Evolutionary conservation across 2,113 vertebrate species (phyloP), one percentile per base, ranked within the genome.

Genomic region (Varanus komodoensis): DNA sequence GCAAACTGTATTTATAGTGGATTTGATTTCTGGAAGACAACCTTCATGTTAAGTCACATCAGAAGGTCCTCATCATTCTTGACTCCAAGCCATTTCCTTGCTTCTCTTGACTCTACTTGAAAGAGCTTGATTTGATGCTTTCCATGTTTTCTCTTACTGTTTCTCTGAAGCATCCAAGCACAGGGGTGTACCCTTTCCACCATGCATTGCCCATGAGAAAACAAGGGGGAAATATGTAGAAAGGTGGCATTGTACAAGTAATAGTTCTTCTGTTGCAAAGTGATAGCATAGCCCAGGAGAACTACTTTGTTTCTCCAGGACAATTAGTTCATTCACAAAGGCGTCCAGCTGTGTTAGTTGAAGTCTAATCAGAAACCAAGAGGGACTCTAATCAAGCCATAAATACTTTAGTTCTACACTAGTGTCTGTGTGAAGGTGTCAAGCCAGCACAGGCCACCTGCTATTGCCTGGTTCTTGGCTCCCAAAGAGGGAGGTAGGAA

Each of bases 11-110:
- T 86, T 89, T 92, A 79, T 1, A 85, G 52, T 80, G 87, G 89
- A 93, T 88, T 92, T 97, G 93, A 92, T 90, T 94, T 93, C 78
- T 91, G 95, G 87, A 95, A 93, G 94, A 89, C 88, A 93, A 34
- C 89, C 87, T 86, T 88, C 73, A 64, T 94, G 91, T 94, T 93
- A 87, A 95, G 87, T 94, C 95, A 94, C 34, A 79, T 88, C 89
- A 93, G 67, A 84, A 57, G 12, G 12, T 61, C 68, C 32, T 77
- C 54, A 48, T 69, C 29, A 52, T 4, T 34, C 15, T 73, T 27
- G 14, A n/a, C 23, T 84, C 61, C 34, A 17, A 50, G 19, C 27
- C 12, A 50, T n/a, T 69, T 69, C 4, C 69, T 57, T 38, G 25
- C 17, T 74, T 9, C 34, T 67, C 6, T 12, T 27, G 3, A n/a